Percentiles rank a stretch among this genome's conserved stretches.
Conservation (phyloP, 2,113 vertebrate species). For the Alosa alosa region DNA sequence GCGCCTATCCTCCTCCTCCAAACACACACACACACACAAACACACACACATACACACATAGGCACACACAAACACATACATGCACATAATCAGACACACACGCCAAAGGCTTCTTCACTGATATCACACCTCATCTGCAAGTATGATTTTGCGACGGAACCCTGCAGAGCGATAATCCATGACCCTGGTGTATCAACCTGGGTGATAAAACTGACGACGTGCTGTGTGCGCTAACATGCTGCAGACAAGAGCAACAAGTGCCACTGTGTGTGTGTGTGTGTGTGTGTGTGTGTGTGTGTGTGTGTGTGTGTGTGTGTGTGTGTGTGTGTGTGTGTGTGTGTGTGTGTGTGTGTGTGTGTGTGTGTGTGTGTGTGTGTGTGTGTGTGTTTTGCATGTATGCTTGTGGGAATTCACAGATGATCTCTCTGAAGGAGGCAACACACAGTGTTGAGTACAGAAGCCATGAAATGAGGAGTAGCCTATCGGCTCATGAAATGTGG, state of each 20-base stretch:
- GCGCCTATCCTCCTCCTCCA: not conserved
- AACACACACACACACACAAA: not conserved
- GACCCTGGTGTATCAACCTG: conserved; percentile 22
- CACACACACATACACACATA: not conserved
- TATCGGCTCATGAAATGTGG: too few relatives aligned
- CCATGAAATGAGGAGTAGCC: not conserved
- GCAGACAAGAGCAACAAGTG: conserved; percentile 15
- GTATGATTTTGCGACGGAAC: conserved; percentile 36
- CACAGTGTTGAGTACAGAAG: not conserved
- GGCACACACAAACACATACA: conserved; percentile 10
- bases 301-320: conserved; percentile 21
- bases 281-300: not conserved
- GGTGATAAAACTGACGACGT: not conserved
- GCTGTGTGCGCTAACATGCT: conserved; percentile 14
- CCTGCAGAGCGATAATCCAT: conserved; percentile 37
- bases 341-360: not conserved
- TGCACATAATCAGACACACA: conserved; percentile 19
- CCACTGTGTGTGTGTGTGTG: not conserved
- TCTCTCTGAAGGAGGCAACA: not conserved
- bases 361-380: not conserved
- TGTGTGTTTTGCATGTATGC: not conserved
- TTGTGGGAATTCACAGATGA: not conserved
- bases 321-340: not conserved
- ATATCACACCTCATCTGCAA: conserved; percentile 47
- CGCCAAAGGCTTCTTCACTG: conserved; percentile 25